Percentiles rank a stretch among this genome's conserved stretches.
phyloP scores from a whole-genome alignment of 2,113 vertebrate species.

The Cariama cristata region DNA sequence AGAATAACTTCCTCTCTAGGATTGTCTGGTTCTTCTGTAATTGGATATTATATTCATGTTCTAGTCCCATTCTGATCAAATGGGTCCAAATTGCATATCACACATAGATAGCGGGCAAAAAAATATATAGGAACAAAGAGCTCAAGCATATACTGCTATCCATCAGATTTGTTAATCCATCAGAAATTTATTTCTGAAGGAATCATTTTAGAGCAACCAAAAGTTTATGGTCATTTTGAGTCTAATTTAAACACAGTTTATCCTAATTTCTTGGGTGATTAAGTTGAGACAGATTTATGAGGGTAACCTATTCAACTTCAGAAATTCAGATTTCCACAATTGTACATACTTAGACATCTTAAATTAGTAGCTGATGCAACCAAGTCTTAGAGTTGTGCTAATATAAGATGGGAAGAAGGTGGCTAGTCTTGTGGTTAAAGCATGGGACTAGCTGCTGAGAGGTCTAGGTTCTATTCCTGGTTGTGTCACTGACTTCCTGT shows the following conservation, averaged over 20 bases:
- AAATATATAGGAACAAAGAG: background rate
- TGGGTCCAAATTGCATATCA: background rate
- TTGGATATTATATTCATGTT: background rate
- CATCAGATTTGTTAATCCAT: background rate
- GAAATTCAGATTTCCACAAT: conserved; percentile 1
- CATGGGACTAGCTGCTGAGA: conserved; percentile 66
- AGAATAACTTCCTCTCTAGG: background rate
- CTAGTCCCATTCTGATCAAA: background rate
- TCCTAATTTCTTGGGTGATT: background rate
- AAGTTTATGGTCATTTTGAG: background rate
- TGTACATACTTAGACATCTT: background rate
- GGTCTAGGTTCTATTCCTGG: conserved; percentile 41
- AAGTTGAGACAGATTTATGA: background rate
- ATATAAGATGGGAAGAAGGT: conserved; percentile 36
- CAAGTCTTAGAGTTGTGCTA: conserved; percentile 6
- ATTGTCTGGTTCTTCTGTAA: background rate
- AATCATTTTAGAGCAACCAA: background rate
- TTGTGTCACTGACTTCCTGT: conserved; percentile 50
- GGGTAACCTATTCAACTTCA: background rate
- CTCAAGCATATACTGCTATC: background rate
- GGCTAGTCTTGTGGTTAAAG: conserved; percentile 40
- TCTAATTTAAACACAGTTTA: background rate
- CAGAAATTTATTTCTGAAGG: background rate
- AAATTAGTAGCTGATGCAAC: conserved; percentile 44
- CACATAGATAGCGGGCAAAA: background rate